Percentiles rank a stretch among this genome's conserved stretches.
phyloP scores from a whole-genome alignment of 1,140 invertebrate species.

The Phortica variegata region DNA sequence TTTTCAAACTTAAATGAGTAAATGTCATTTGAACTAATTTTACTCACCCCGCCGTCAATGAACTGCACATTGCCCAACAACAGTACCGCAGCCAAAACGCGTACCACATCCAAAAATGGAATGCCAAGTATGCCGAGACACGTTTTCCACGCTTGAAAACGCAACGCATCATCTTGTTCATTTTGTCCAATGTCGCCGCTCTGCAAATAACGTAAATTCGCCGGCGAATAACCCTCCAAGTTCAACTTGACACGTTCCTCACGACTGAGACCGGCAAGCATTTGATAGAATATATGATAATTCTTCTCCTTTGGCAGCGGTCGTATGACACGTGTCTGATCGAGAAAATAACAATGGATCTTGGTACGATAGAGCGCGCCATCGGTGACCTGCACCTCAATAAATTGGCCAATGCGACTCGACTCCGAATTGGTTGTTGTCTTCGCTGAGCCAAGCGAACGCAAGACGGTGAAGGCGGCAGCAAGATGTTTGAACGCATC shows the following conservation, averaged over 20 bases:
- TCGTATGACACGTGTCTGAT: slow-evolving; percentile 87
- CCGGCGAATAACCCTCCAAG: slow-evolving; percentile 78
- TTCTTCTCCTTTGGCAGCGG: slow-evolving; percentile 87
- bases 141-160: slow-evolving; percentile 88
- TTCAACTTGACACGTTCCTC: slow-evolving; percentile 86
- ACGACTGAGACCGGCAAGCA: slow-evolving; percentile 83
- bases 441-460: slow-evolving; percentile 87
- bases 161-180: slow-evolving; percentile 71
- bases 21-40: neutral
- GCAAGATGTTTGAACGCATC: slow-evolving; percentile 96
- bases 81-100: slow-evolving; percentile 86
- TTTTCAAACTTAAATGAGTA: neutral
- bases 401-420: slow-evolving; percentile 93
- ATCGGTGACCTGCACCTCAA: slow-evolving; percentile 95
- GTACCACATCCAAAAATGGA: slow-evolving; percentile 88
- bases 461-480: slow-evolving; percentile 89
- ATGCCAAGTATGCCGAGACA: slow-evolving; percentile 88
- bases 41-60: slow-evolving; percentile 66
- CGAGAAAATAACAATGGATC: slow-evolving; percentile 91
- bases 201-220: slow-evolving; percentile 79
- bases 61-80: slow-evolving; percentile 90
- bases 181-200: slow-evolving; percentile 74
- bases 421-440: slow-evolving; percentile 89
- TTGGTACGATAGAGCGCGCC: slow-evolving; percentile 92
- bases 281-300: slow-evolving; percentile 97